Conservation (phyloP, 2,113 vertebrate species). For the Ophthalmolycus amberensis region DNA sequence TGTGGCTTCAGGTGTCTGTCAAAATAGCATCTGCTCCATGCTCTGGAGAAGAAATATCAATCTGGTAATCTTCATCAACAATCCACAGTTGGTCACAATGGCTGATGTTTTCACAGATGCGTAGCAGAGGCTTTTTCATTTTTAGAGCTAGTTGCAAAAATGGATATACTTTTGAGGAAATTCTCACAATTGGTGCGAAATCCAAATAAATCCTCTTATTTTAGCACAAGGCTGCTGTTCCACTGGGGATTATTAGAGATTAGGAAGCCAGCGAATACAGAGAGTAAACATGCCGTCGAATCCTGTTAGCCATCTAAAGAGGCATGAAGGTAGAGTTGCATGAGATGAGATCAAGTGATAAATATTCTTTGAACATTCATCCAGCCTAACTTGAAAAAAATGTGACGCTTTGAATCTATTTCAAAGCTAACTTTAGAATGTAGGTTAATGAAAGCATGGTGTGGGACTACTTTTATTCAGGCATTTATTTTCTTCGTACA, state of each 20-base stretch:
- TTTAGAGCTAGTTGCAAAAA: constrained; percentile 38
- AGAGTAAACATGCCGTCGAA: constrained; percentile 57
- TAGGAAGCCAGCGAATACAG: constrained; percentile 58
- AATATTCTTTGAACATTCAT: constrained; percentile 61
- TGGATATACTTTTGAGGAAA: constrained; percentile 26
- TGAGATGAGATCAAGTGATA: constrained; percentile 67
- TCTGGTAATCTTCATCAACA: constrained; percentile 16
- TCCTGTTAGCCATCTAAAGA: constrained; percentile 69
- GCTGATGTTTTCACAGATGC: constrained; percentile 17
- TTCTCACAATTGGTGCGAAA: constrained; percentile 60
- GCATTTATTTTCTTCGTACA: neutral
- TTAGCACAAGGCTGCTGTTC: constrained; percentile 51
- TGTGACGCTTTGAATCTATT: constrained; percentile 35
- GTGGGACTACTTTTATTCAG: constrained; percentile 9
- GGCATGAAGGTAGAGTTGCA: constrained; percentile 60
- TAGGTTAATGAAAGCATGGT: constrained; percentile 53
- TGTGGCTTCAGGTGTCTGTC: constrained; percentile 3
- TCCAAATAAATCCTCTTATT: constrained; percentile 63
- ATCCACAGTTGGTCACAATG: constrained; percentile 25
- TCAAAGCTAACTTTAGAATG: constrained; percentile 50
- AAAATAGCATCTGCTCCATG: neutral
- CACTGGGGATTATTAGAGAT: constrained; percentile 70
- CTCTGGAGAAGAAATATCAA: neutral
- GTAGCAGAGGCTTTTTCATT: constrained; percentile 17
- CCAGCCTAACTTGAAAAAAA: constrained; percentile 19